Evolutionary conservation across 2,113 vertebrate genomes (phyloP), one percentile per base, ranked within the genome.

Genomic region (Myrmecobius fasciatus): DNA sequence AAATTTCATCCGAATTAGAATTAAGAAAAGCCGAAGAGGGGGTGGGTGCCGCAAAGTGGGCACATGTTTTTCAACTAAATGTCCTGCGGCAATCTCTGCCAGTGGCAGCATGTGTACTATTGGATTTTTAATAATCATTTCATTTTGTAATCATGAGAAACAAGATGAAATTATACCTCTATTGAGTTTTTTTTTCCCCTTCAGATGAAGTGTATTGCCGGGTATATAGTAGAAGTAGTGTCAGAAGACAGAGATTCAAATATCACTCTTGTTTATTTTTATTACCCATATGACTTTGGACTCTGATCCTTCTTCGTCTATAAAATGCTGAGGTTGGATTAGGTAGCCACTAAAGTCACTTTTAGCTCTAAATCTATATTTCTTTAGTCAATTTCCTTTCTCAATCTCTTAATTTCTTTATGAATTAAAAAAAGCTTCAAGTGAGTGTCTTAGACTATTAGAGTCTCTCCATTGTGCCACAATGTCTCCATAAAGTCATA

Each of bases 1-100:
- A 97, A 97, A 98, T 98, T 97, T 98, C 95, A 96, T 96, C 98
- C 98, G 98, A 98, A 98, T 98, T 98, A 98, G 98, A 98, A 98
- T 96, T 92, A 98, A 98, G 98, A 93, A 97, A 97, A 98, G 97
- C 98, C 43, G 24, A 53, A 96, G 97, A 95, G 97, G 97, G 95
- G 52, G 36, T 91, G 83, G 51, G 91, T 88, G 91, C 52, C 92
- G 92, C 96, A 97, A 95, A 96, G 94, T 97, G 96, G 97, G 97
- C 96, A 96, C 60, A 51, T 26, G 11, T 88, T 28, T 11, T 0
- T 91, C 98, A 95, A 91, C 96, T 94, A 54, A 96, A 46, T 93
- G 97, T 95, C 97, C 97, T 97, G 98, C 26, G 28, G 91, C 95
- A 91, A 89, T 83, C 90, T 92, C 88, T 90, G 96, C 97, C 98